Percentiles rank a stretch among this genome's conserved stretches.
Conservation (phyloP, 2,113 vertebrate genomes). For the Tragelaphus buxtoni region DNA sequence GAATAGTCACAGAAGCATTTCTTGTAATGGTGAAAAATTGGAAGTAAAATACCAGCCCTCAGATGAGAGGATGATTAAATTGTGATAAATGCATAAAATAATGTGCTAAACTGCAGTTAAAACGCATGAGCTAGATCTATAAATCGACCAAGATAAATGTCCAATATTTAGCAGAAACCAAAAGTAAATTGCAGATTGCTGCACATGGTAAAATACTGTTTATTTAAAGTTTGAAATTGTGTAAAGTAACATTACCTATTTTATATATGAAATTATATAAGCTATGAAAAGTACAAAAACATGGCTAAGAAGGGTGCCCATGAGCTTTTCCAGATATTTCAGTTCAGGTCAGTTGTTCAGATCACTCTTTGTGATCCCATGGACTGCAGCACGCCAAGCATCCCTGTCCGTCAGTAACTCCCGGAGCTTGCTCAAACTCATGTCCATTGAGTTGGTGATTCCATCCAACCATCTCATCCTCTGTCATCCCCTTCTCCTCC, state of each 20-base stretch:
- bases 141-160: background rate
- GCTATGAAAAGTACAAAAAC: background rate
- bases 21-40: background rate
- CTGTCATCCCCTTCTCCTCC: background rate
- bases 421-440: background rate
- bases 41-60: background rate
- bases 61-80: background rate
- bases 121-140: background rate
- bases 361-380: background rate
- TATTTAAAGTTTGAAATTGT: background rate
- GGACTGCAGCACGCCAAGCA: background rate
- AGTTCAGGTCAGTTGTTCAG: background rate
- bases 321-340: background rate
- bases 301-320: background rate
- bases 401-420: background rate
- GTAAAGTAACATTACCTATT: background rate
- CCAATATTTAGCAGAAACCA: background rate
- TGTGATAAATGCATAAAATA: background rate
- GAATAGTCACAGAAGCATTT: background rate
- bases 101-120: background rate
- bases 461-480: background rate
- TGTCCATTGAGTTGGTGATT: background rate
- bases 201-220: background rate
- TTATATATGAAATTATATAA: background rate
- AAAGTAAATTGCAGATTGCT: background rate